These are phyloP conservation scores for Bujurquina vittata DNA, from an alignment of 2,113 vertebrate genomes.

Conservation along the genomic window DNA sequence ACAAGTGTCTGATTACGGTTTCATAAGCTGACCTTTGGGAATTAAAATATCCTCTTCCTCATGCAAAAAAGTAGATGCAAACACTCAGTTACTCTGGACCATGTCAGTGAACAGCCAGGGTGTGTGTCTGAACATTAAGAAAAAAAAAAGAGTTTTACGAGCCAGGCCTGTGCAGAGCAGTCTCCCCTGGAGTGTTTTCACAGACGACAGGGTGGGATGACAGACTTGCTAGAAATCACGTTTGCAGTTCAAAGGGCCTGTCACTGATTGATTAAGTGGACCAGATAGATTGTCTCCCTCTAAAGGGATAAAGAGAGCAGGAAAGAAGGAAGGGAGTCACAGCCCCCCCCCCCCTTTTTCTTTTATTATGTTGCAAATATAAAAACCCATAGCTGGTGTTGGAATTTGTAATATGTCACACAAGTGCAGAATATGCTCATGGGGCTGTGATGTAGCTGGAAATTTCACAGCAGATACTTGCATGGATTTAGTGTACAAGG, in stretches of 20 bases:
- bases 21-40: background rate
- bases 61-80: background rate
- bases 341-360: background rate
- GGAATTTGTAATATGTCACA: slow-evolving; percentile 17
- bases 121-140: slow-evolving; percentile 63
- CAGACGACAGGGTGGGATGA: slow-evolving; percentile 66
- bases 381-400: slow-evolving; percentile 4
- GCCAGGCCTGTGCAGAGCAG: slow-evolving; percentile 54
- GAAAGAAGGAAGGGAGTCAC: slow-evolving; percentile 4
- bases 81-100: slow-evolving; percentile 17
- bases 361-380: background rate
- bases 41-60: background rate
- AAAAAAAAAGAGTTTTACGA: slow-evolving; percentile 68
- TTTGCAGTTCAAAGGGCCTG: slow-evolving; percentile 72
- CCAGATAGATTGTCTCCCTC: slow-evolving; percentile 56
- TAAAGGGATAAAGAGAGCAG: slow-evolving; percentile 12
- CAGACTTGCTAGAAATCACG: slow-evolving; percentile 67
- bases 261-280: slow-evolving; percentile 66
- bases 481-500: background rate
- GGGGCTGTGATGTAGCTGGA: background rate
- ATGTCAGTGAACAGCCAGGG: slow-evolving; percentile 14
- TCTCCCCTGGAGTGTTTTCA: slow-evolving; percentile 69
- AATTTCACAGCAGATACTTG: slow-evolving; percentile 7
- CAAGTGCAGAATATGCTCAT: background rate
- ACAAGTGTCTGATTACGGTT: background rate